Percentiles rank a stretch among this genome's conserved stretches.
phyloP scores from a whole-genome alignment of 2,113 vertebrate genomes.

The Oreochromis aureus region DNA sequence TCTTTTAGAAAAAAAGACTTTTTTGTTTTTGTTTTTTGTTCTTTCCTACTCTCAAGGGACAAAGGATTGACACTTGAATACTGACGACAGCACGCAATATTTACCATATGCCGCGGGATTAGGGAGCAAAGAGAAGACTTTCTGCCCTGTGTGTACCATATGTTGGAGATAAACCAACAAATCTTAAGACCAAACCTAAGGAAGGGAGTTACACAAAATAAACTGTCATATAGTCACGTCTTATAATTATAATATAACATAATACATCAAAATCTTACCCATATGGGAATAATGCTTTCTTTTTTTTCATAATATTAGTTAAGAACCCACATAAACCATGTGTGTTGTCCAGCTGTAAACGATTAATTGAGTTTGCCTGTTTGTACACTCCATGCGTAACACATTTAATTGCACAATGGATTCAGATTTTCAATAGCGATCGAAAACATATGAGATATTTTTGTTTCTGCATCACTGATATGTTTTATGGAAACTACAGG shows the following conservation, averaged over 20 bases:
- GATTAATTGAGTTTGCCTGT: conserved; percentile 17
- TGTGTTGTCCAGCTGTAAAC: conserved; percentile 6
- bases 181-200: not conserved
- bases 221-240: not conserved
- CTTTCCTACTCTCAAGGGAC: not conserved
- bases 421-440: conserved; percentile 18
- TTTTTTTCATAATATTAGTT: not conserved
- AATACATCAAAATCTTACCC: not conserved
- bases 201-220: not conserved
- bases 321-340: not conserved
- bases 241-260: not conserved
- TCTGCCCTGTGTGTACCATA: conserved; percentile 18
- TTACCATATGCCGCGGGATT: conserved; percentile 26
- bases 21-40: not conserved
- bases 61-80: conserved; percentile 17
- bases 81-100: conserved; percentile 19
- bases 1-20: not conserved
- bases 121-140: not conserved
- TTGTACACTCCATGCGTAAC: not conserved
- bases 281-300: not conserved
- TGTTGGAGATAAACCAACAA: conserved; percentile 24
- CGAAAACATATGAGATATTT: conserved; percentile 34
- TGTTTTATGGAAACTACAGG: conserved; percentile 46
- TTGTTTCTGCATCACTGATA: conserved; percentile 35
- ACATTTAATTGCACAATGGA: conserved; percentile 14